Evolutionary conservation across 2,113 vertebrate species (phyloP).

Genomic region (Herpetotheres cachinnans): DNA sequence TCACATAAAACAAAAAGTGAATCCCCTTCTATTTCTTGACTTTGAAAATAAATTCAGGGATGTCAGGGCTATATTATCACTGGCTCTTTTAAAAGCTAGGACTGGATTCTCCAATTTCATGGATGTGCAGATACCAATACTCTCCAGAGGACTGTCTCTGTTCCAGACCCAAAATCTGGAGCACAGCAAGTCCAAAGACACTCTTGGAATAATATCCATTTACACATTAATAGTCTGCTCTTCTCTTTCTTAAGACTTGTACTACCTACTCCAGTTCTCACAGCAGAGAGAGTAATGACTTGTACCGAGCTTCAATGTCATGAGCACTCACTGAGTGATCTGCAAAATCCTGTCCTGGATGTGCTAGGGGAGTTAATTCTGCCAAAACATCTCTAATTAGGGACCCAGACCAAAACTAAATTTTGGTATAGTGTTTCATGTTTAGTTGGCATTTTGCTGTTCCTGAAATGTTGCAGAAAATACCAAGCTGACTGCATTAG

Average conservation of each 20-base stretch:
- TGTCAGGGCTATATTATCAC: background rate
- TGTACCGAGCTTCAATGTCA: background rate
- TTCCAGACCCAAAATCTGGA: constrained; percentile 34
- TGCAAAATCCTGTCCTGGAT: background rate
- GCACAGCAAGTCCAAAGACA: background rate
- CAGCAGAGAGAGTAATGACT: background rate
- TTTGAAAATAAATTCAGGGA: constrained; percentile 33
- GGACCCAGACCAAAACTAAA: background rate
- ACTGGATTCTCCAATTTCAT: constrained; percentile 47
- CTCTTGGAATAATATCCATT: constrained; percentile 36
- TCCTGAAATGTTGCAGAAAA: background rate
- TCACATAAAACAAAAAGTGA: background rate
- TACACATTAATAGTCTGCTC: constrained; percentile 10
- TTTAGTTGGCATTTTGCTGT: background rate
- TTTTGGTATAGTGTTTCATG: background rate
- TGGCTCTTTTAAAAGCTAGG: constrained; percentile 16
- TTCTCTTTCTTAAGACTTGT: background rate
- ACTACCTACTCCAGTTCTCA: background rate
- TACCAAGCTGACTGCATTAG: background rate
- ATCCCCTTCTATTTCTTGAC: background rate
- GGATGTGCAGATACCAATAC: constrained; percentile 45
- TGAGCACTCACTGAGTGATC: background rate
- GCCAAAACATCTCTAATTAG: background rate
- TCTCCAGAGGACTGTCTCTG: constrained; percentile 20
- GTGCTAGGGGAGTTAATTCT: background rate